Percentiles rank a stretch among this genome's conserved stretches.
Conservation (phyloP, 1,140 invertebrate genomes). For the Calephelis nemesis region DNA sequence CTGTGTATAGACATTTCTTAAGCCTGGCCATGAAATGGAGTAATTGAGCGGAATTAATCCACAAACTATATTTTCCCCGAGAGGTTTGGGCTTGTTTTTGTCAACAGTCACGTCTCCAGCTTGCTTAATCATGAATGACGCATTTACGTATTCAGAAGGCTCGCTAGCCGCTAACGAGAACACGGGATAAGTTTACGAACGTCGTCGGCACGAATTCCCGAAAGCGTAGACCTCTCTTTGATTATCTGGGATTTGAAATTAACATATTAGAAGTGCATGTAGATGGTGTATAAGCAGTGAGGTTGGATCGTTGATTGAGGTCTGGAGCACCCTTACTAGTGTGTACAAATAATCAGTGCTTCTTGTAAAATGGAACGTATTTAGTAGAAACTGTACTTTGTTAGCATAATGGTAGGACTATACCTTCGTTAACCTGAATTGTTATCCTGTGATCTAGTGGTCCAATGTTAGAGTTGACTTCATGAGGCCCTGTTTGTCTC, state of each 20-base stretch:
- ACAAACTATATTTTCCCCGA: not conserved
- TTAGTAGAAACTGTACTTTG: too few species aligned
- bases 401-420: too few species aligned
- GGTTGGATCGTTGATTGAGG: not conserved
- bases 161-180: conserved; percentile 65
- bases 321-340: not conserved
- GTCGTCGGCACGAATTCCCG: conserved; percentile 60
- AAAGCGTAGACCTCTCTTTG: conserved; percentile 57
- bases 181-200: conserved; percentile 72
- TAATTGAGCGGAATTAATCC: conserved; percentile 19
- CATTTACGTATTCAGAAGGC: conserved; percentile 70
- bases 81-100: conserved; percentile 23
- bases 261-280: conserved; percentile 44
- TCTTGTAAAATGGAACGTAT: too few species aligned
- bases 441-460: too few species aligned
- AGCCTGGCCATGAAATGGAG: not conserved
- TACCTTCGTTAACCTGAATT: too few species aligned
- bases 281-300: conserved; percentile 23
- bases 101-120: conserved; percentile 54
- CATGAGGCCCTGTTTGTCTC: too few species aligned
- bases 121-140: conserved; percentile 69
- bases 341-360: too few species aligned
- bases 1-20: conserved; percentile 2
- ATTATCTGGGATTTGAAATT: conserved; percentile 68
- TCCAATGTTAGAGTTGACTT: too few species aligned